Conservation (phyloP, 2,113 vertebrate genomes). For the Scolopax mira region DNA sequence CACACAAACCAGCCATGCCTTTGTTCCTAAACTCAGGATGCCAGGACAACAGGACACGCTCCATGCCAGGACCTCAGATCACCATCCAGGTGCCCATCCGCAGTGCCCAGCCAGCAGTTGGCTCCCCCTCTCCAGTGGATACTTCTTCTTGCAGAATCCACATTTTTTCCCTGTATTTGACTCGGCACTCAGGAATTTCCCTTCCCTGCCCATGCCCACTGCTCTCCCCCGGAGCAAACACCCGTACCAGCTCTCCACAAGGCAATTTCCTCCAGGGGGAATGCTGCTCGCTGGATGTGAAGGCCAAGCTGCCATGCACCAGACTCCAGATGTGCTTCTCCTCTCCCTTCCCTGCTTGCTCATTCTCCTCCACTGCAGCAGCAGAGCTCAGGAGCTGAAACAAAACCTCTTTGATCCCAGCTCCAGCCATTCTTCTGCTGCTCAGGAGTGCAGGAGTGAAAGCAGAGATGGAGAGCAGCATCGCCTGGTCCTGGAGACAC, state of each 20-base stretch:
- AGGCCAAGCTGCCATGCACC: neutral
- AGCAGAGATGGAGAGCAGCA: neutral
- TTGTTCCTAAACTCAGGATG: neutral
- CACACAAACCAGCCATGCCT: neutral
- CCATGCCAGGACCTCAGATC: neutral
- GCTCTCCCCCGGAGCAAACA: neutral
- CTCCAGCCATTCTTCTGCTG: neutral
- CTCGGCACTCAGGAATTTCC: neutral
- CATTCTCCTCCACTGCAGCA: neutral
- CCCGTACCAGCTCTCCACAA: neutral
- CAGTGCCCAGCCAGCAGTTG: neutral
- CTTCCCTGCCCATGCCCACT: neutral
- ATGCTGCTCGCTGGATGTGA: neutral
- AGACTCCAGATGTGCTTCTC: conserved; percentile 31
- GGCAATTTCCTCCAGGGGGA: conserved; percentile 42
- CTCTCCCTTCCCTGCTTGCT: neutral
- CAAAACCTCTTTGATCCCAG: neutral
- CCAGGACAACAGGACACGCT: neutral
- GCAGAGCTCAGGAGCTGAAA: neutral
- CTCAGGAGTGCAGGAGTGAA: neutral
- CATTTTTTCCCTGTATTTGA: neutral
- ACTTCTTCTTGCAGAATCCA: neutral
- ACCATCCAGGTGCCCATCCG: neutral
- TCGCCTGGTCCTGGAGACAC: neutral
- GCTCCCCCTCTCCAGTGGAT: neutral